Conservation (phyloP, 2,888 invertebrate genomes). For the Synanthedon formicaeformis region DNA sequence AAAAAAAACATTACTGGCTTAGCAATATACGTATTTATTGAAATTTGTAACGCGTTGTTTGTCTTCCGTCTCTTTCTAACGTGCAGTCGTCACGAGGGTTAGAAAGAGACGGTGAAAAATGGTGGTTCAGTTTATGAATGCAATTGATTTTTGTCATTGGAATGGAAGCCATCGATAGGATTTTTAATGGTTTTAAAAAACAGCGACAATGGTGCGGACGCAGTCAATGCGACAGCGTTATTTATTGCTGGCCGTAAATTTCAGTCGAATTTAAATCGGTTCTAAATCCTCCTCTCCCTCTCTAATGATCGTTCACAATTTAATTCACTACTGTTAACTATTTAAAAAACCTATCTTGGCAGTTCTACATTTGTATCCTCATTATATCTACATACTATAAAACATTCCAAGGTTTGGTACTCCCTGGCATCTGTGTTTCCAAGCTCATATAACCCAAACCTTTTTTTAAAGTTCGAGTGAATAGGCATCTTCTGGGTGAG, state of each 20-base stretch:
- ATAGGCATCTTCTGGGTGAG: too few species aligned
- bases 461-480: too few species aligned
- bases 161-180: conserved; percentile 58
- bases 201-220: conserved; percentile 55
- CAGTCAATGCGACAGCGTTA: conserved; percentile 47
- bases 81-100: conserved; percentile 7
- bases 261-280: conserved; percentile 59
- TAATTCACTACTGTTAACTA: neutral
- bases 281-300: conserved; percentile 46
- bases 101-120: conserved; percentile 30
- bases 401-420: too few species aligned
- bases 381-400: too few species aligned
- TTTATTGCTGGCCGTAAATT: conserved; percentile 65
- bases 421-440: too few species aligned
- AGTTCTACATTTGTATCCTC: too few species aligned
- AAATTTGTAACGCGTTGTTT: conserved; percentile 58
- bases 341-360: neutral
- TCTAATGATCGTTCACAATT: conserved; percentile 25
- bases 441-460: too few species aligned
- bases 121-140: conserved; percentile 11
- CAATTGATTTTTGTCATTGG: conserved; percentile 45
- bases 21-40: conserved; percentile 67
- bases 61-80: conserved; percentile 13
- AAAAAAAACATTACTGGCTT: conserved; percentile 54
- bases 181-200: conserved; percentile 68